Base-by-base conservation (phyloP, 2,113 vertebrate genomes). In the Phoenicopterus ruber region DNA sequence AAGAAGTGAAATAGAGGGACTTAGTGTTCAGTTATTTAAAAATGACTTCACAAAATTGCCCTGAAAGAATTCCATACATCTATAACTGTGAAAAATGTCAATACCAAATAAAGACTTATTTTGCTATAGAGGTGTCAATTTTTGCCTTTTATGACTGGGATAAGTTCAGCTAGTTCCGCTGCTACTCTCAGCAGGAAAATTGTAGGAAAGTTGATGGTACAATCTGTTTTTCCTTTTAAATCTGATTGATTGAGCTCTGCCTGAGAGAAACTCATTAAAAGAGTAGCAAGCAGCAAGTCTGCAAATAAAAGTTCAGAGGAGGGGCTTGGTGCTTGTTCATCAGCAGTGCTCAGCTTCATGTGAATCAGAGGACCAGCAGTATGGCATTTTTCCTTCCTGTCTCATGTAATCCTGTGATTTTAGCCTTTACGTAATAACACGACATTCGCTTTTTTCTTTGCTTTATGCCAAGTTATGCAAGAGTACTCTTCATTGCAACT, bases 161-260 rank as follows among this genome's bases (percentile, higher is more conserved):
- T 58, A 7, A 50, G 29, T 42, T 79, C 29, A 66, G 40, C 38
- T 70, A 9, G 29, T 85, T 47, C 26, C 42, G 32, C 22, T 76
- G 69, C 55, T 65, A 2, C 40, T 73, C 14, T 19, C 7, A 49
- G 66, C 29, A 77, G 81, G 40, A 73, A 34, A 25, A 22, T 10
- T 13, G 9, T 40, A 26, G 13, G n/a, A 0, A 7, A 52, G 31
- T 12, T 3, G 10, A 5, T 4, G 1, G 3, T 3, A 1, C 1
- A 1, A 11, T 58, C 38, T 80, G 13, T 11, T 58, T 79, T 55
- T 6, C 28, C 6, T 24, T 28, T 52, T 29, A 24, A 49, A 20
- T 82, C 16, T 44, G 42, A 6, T 28, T 8, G 70, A 13, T 44
- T 44, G 58, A 46, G 19, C 42, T 62, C 25, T 32, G 32, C 21